A percentile compares a stretch with the other conserved stretches of the same genome.
phyloP scores from a whole-genome alignment of 2,113 vertebrate genomes.

The Anoura caudifer region DNA sequence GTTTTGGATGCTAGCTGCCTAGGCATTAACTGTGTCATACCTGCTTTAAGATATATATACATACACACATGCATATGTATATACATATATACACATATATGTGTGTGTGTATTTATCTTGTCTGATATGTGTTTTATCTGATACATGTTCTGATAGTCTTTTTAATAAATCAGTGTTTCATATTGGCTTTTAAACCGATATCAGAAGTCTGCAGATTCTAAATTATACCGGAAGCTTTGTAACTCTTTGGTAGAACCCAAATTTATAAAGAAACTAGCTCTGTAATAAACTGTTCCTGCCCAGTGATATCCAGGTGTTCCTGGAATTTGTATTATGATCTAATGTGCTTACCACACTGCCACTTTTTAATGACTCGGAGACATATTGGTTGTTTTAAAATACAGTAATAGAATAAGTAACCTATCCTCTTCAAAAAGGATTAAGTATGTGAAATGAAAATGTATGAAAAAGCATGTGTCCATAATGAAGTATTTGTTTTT shows the following conservation, averaged over 20 bases:
- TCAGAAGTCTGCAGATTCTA: constrained; percentile 38
- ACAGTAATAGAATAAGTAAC: not conserved
- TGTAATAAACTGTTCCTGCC: not conserved
- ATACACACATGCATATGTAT: not conserved
- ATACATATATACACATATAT: not conserved
- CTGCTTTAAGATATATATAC: constrained; percentile 22
- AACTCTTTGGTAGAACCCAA: constrained; percentile 5
- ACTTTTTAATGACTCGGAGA: constrained; percentile 30
- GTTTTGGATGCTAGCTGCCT: constrained; percentile 59
- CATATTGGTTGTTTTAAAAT: constrained; percentile 14
- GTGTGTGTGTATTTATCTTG: not conserved
- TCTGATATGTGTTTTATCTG: no score
- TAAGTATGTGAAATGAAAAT: not conserved
- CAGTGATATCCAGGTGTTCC: not conserved
- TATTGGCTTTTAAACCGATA: constrained; percentile 36
- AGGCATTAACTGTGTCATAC: constrained; percentile 49
- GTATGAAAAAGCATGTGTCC: not conserved
- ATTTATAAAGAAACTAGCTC: not conserved
- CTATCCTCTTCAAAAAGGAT: not conserved
- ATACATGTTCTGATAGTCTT: constrained; percentile 24
- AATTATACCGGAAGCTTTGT: constrained; percentile 8
- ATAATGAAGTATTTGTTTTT: constrained; percentile 36
- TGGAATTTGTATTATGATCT: not conserved
- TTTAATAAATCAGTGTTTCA: constrained; percentile 18
- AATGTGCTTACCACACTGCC: constrained; percentile 38